phyloP scores from a whole-genome alignment of 2,797 vertebrate genomes.

The Amblyraja radiata region DNA sequence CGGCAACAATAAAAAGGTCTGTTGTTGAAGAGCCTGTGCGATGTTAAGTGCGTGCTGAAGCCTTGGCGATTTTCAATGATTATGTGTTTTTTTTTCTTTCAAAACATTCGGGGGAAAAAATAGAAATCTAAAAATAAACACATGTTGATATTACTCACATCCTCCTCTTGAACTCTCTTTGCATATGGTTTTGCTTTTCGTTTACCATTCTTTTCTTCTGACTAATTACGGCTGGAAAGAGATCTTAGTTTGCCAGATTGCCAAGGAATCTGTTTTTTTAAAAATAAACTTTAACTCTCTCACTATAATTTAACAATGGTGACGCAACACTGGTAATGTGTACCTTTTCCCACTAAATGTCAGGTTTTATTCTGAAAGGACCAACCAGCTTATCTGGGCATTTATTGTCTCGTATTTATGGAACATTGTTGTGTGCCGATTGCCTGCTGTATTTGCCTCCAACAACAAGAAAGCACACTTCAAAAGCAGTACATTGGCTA shows the following conservation, averaged over 20 bases:
- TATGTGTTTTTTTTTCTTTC: slow-evolving; percentile 21
- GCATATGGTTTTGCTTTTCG: slow-evolving; percentile 35
- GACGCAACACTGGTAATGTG: not conserved
- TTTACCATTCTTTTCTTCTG: slow-evolving; percentile 26
- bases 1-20: not conserved
- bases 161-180: slow-evolving; percentile 35
- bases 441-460: not conserved
- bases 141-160: slow-evolving; percentile 33
- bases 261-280: not conserved
- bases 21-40: not conserved
- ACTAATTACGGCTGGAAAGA: slow-evolving; percentile 19
- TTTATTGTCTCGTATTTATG: not conserved
- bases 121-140: slow-evolving; percentile 37
- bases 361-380: not conserved
- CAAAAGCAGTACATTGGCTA: not conserved
- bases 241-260: not conserved
- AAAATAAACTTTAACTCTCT: slow-evolving; percentile 7
- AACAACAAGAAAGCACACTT: not conserved
- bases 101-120: slow-evolving; percentile 14
- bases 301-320: not conserved
- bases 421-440: not conserved
- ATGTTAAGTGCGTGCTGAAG: slow-evolving; percentile 13
- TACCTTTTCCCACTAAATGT: not conserved
- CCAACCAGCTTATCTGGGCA: not conserved
- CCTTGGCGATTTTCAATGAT: slow-evolving; percentile 1